Base-by-base conservation (phyloP, 2,113 vertebrate genomes). In the Ameiurus melas region DNA sequence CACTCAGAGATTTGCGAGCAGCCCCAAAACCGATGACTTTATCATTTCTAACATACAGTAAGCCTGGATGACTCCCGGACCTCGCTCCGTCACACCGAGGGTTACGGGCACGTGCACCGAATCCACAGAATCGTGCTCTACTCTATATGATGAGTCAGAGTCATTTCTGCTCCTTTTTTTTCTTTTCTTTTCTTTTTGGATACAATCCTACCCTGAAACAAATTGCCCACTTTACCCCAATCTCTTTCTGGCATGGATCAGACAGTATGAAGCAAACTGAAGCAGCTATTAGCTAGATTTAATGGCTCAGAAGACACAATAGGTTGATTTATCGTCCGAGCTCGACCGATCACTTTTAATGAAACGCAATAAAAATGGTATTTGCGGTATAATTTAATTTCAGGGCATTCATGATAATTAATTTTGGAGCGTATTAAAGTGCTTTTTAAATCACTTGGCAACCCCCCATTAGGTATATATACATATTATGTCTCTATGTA, bases 1-100 rank as follows among this genome's bases (percentile, higher is more conserved):
- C 87, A 55, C 0, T 68, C 30, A 57, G 60, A 88, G 57, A 85
- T 86, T 17, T 83, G 43, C 79, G 87, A 89, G 88, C 36, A 83
- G 73, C 71, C 84, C 85, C 4, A 55, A 86, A 93, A 93, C 78
- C 91, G 87, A 95, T 92, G 90, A 89, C 83, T 88, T 83, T 13
- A 83, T 86, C 47, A 62, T 86, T 91, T 89, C 73, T 85, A 60
- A 13, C 64, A 58, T 78, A 92, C 39, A 43, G 39, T 4, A 27
- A 19, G 25, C 86, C 90, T 87, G 85, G 75, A 89, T 78, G 85
- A 87, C 87, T 92, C 58, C 75, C 71, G 16, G 77, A 85, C 78
- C 70, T 43, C 36, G 47, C 60, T 86, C 27, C 87, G 91, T 91
- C 91, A 87, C 90, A 84, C 90, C 89, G 84, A 92, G 91, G 87